Evolutionary conservation across 2,888 invertebrate genomes (phyloP).

Genomic region (Eupithecia vulgata): DNA sequence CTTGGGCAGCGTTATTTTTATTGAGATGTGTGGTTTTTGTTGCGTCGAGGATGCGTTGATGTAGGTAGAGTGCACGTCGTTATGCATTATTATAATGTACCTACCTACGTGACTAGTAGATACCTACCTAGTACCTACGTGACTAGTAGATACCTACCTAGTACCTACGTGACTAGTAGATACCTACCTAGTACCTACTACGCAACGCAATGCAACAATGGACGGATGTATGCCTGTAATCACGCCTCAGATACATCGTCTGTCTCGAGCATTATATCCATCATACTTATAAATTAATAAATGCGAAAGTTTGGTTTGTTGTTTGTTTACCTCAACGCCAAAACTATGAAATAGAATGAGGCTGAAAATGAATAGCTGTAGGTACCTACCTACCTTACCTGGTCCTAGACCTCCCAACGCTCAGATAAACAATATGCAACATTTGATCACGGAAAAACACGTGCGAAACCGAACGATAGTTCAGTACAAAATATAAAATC

Average conservation of each 20-base stretch:
- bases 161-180: constrained; percentile 43
- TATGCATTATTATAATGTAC: constrained; percentile 19
- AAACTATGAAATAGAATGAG: background rate
- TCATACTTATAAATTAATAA: background rate
- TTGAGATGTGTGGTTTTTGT: background rate
- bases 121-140: too few species aligned
- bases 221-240: constrained; percentile 64
- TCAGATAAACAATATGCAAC: background rate
- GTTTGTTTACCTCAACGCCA: background rate
- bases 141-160: constrained; percentile 44
- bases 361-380: background rate
- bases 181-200: too few species aligned
- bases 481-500: background rate
- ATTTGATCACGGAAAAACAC: background rate
- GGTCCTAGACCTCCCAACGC: background rate
- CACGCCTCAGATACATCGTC: constrained; percentile 46
- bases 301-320: background rate
- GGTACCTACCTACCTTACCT: too few species aligned
- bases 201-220: constrained; percentile 50
- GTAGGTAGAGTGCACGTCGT: constrained; percentile 8
- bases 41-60: background rate
- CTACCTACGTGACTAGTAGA: constrained; percentile 43
- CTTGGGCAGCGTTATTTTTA: background rate
- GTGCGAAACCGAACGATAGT: background rate
- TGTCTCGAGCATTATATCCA: background rate